Percentiles rank a stretch among this genome's conserved stretches.
These are phyloP conservation scores for Myripristis jacobus DNA, from an alignment of 2,797 vertebrate genomes.

Conservation along the genomic window DNA sequence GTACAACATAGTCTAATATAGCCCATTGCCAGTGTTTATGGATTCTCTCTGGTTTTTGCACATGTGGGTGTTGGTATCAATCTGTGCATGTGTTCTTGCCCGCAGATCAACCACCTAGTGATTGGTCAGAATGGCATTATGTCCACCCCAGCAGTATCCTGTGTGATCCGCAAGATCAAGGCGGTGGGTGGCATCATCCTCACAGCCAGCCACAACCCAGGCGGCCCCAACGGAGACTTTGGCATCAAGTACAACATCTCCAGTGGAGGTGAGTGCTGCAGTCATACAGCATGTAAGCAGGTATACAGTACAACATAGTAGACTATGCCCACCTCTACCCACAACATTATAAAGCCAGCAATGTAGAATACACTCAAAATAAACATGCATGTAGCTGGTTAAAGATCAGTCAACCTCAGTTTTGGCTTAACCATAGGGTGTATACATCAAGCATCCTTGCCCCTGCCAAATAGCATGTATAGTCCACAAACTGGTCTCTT, in stretches of 20 bases:
- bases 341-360: too few species aligned
- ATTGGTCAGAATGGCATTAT: slow-evolving; percentile 98
- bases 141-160: slow-evolving; percentile 97
- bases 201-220: slow-evolving; percentile 97
- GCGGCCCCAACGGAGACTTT: slow-evolving; percentile 95
- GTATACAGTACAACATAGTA: too few species aligned
- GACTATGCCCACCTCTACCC: too few species aligned
- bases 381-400: neutral
- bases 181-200: slow-evolving; percentile 97
- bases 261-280: slow-evolving; percentile 88
- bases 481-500: too few species aligned
- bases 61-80: neutral
- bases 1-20: neutral
- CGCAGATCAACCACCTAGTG: slow-evolving; percentile 91
- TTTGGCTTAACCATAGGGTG: neutral
- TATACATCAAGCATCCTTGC: too few species aligned
- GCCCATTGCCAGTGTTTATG: too few species aligned
- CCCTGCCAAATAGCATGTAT: too few species aligned
- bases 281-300: too few species aligned
- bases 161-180: slow-evolving; percentile 95
- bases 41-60: neutral
- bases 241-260: slow-evolving; percentile 98
- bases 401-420: too few species aligned
- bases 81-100: slow-evolving; percentile 15
- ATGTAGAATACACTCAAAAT: too few species aligned